Evolutionary conservation across 2,888 invertebrate genomes (phyloP).

Genomic region (Aporophyla nigra): DNA sequence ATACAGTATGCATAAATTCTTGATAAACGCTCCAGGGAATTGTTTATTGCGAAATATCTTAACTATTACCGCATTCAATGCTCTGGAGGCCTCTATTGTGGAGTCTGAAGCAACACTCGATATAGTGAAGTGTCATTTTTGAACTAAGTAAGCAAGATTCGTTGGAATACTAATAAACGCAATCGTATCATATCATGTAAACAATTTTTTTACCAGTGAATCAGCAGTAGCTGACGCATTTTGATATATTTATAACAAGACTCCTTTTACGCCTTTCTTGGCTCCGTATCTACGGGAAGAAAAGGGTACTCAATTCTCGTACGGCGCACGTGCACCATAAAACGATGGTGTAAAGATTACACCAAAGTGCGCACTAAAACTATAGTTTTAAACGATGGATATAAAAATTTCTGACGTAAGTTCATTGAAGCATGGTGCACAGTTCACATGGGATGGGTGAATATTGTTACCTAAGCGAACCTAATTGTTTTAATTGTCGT

Average conservation of each 20-base stretch:
- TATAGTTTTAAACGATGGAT: slow-evolving; percentile 44
- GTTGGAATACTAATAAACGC: slow-evolving; percentile 18
- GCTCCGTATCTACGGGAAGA: slow-evolving; percentile 43
- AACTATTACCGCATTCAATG: slow-evolving; percentile 22
- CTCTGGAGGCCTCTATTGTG: slow-evolving; percentile 2
- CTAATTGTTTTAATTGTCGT: slow-evolving; percentile 53
- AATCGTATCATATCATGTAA: slow-evolving; percentile 7
- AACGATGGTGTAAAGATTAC: slow-evolving; percentile 59
- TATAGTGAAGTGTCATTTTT: slow-evolving; percentile 26
- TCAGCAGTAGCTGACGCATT: slow-evolving; percentile 42
- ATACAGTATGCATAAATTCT: background rate
- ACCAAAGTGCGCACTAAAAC: slow-evolving; percentile 51
- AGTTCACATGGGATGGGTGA: slow-evolving; percentile 42
- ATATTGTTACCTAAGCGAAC: slow-evolving; percentile 48
- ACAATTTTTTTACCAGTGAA: slow-evolving; percentile 29
- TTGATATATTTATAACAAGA: slow-evolving; percentile 37
- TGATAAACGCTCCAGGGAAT: slow-evolving; percentile 1
- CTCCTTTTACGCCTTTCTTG: slow-evolving; percentile 38
- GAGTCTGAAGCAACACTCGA: slow-evolving; percentile 7
- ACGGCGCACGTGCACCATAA: slow-evolving; percentile 58
- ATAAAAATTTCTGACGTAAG: slow-evolving; percentile 60
- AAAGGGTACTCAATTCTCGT: slow-evolving; percentile 47
- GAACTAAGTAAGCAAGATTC: slow-evolving; percentile 23
- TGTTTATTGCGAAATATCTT: slow-evolving; percentile 30
- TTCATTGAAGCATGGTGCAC: slow-evolving; percentile 35